Conservation (phyloP, 2,888 invertebrate species). For the Tetanocera ferruginea region DNA sequence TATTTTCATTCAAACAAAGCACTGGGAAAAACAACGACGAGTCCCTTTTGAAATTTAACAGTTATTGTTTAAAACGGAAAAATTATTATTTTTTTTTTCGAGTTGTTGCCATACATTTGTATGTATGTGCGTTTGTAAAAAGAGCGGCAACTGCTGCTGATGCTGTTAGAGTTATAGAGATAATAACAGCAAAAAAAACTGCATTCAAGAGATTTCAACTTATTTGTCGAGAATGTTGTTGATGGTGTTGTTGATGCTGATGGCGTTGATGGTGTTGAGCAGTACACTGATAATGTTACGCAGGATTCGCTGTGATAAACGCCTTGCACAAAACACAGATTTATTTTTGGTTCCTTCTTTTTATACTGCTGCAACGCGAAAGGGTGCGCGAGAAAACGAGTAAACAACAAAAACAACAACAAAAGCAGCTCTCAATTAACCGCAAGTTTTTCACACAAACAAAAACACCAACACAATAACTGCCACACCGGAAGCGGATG, state of each 20-base stretch:
- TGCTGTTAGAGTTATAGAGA: slow-evolving; percentile 42
- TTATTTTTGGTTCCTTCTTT: no score
- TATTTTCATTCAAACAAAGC: background rate
- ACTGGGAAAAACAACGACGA: background rate
- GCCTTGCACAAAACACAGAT: background rate
- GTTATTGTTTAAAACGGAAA: no score
- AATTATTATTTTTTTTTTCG: background rate
- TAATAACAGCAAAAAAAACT: slow-evolving; percentile 17
- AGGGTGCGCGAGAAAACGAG: no score
- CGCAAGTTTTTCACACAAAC: slow-evolving; percentile 1
- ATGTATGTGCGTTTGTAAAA: slow-evolving; percentile 36
- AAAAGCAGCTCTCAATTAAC: background rate
- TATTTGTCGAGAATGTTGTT: background rate
- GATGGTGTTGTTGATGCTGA: no score
- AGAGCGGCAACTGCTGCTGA: slow-evolving; percentile 48
- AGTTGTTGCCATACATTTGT: background rate
- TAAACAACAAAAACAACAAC: no score
- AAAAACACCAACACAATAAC: background rate
- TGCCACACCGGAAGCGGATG: slow-evolving; percentile 38
- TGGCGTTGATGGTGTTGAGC: no score
- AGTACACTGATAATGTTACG: slow-evolving; percentile 18
- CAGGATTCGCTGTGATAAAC: slow-evolving; percentile 3
- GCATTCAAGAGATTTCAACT: no score
- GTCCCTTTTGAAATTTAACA: no score
- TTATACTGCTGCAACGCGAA: no score